A percentile compares a stretch with the other conserved stretches of the same genome.
These are phyloP conservation scores for Lycaena phlaeas DNA, from an alignment of 2,888 invertebrate species.

Conservation along the genomic window DNA sequence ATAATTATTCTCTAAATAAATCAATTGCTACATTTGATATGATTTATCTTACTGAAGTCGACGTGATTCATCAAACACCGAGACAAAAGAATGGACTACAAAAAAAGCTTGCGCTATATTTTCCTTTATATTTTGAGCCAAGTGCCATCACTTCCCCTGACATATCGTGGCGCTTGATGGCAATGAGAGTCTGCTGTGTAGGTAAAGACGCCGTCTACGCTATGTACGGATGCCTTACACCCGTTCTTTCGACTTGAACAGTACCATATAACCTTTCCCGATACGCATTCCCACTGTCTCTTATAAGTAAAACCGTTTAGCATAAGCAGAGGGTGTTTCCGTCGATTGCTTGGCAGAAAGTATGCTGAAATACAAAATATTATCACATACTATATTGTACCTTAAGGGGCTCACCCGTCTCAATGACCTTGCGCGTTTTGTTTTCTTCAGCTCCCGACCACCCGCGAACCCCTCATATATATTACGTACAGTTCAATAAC, in stretches of 20 bases:
- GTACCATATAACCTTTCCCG: conserved; percentile 22
- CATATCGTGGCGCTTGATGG: conserved; percentile 18
- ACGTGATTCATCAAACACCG: too few species aligned
- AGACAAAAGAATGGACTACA: too few species aligned
- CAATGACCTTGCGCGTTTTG: too few species aligned
- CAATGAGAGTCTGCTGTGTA: conserved; percentile 13
- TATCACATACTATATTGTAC: not conserved
- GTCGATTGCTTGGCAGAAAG: conserved; percentile 21
- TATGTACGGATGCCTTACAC: conserved; percentile 22
- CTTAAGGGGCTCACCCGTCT: too few species aligned
- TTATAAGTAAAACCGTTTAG: conserved; percentile 20
- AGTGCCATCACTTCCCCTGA: conserved; percentile 15
- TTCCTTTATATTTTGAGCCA: conserved; percentile 19
- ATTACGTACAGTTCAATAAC: too few species aligned
- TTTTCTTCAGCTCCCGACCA: too few species aligned
- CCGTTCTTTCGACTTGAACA: conserved; percentile 22
- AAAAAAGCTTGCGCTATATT: not conserved
- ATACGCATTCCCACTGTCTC: conserved; percentile 15
- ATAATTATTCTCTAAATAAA: too few species aligned
- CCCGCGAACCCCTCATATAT: too few species aligned
- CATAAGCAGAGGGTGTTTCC: conserved; percentile 23
- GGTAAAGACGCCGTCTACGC: conserved; percentile 17
- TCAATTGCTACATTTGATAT: too few species aligned
- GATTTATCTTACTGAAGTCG: too few species aligned
- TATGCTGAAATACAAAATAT: conserved; percentile 14